These are phyloP conservation scores for Macrostomum cliftonense DNA, from an alignment of 2,888 invertebrate genomes.

Conservation along the genomic window DNA sequence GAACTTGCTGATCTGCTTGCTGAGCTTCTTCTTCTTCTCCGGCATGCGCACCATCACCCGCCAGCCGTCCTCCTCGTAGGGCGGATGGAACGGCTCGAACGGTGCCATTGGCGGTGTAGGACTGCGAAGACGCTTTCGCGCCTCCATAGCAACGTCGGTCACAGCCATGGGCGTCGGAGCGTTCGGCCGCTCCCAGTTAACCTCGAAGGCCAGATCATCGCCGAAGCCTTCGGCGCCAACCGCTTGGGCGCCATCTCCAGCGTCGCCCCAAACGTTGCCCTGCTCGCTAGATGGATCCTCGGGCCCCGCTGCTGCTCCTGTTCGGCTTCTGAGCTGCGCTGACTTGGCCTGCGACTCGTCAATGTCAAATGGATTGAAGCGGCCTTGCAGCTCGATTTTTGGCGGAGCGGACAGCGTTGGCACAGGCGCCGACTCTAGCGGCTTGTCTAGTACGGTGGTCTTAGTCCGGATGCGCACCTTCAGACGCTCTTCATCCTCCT, in stretches of 20 bases:
- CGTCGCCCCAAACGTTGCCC: neutral
- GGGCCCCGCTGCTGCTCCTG: too few relatives aligned
- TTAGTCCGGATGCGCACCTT: constrained; percentile 38
- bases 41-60: constrained; percentile 16
- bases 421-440: constrained; percentile 22
- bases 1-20: constrained; percentile 29
- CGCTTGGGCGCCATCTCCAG: neutral
- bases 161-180: constrained; percentile 1
- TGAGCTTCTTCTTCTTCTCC: constrained; percentile 29
- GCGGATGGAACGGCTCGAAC: constrained; percentile 8
- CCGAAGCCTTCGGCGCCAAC: neutral
- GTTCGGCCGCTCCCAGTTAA: neutral
- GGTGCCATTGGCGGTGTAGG: constrained; percentile 3
- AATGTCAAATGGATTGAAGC: too few relatives aligned
- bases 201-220: neutral
- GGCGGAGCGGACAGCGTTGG: constrained; percentile 18
- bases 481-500: constrained; percentile 15
- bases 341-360: too few relatives aligned
- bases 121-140: neutral
- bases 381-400: neutral
- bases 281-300: too few relatives aligned
- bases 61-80: constrained; percentile 7
- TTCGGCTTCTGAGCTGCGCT: too few relatives aligned
- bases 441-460: constrained; percentile 27
- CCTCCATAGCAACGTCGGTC: neutral